Conservation (phyloP, 2,113 vertebrate genomes). For the Trachemys scripta region DNA sequence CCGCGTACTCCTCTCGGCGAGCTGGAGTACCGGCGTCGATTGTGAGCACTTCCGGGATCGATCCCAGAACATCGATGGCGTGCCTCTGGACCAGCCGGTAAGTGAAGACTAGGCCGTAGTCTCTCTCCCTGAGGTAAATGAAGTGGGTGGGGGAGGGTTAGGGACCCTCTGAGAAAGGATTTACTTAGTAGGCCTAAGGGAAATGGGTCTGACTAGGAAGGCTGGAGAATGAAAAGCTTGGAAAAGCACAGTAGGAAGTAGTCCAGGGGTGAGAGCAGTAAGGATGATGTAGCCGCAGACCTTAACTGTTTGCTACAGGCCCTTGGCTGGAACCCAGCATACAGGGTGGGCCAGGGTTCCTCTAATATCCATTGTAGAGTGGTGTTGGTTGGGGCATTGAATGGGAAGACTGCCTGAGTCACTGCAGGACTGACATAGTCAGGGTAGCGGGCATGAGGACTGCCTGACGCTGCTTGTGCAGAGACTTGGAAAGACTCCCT, state of each 20-base stretch:
- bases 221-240: too few relatives aligned
- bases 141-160: not conserved
- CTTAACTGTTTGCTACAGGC: not conserved
- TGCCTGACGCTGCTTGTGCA: not conserved
- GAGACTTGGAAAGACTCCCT: not conserved
- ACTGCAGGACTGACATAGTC: not conserved
- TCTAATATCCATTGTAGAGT: not conserved
- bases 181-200: too few relatives aligned
- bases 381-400: not conserved
- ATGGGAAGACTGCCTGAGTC: not conserved
- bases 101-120: too few relatives aligned
- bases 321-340: not conserved
- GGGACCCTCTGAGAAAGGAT: not conserved
- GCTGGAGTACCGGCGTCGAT: too few relatives aligned
- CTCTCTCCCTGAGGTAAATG: not conserved
- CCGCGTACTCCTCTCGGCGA: too few relatives aligned
- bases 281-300: too few relatives aligned
- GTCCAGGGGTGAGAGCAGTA: too few relatives aligned
- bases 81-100: too few relatives aligned
- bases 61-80: too few relatives aligned
- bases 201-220: too few relatives aligned
- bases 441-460: not conserved
- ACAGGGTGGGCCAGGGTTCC: not conserved
- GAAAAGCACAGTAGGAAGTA: too few relatives aligned
- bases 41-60: too few relatives aligned